Evolutionary conservation across 2,888 invertebrate species (phyloP).

Genomic region (Scaptodrosophila latifasciaeformis): DNA sequence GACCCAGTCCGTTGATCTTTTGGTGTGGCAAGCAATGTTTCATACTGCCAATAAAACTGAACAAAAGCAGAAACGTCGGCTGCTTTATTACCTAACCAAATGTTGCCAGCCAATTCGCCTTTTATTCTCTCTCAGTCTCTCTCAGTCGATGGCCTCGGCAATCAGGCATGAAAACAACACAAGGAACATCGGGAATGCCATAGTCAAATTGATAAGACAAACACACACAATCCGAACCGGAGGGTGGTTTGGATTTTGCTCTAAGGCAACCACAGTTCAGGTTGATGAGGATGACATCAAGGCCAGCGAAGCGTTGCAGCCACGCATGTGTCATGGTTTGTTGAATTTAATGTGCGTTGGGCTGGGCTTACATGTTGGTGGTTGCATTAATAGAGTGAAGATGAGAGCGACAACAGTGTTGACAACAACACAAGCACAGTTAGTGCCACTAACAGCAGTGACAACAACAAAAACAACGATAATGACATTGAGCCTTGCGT

Average conservation of each 20-base stretch:
- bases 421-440: slow-evolving; percentile 17
- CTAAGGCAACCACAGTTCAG: too few relatives aligned
- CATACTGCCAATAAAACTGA: slow-evolving; percentile 23
- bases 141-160: slow-evolving; percentile 37
- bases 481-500: slow-evolving; percentile 21
- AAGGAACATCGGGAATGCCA: slow-evolving; percentile 11
- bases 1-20: slow-evolving; percentile 18
- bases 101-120: slow-evolving; percentile 31
- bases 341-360: slow-evolving; percentile 18
- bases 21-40: too few relatives aligned
- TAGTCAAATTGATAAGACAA: slow-evolving; percentile 57
- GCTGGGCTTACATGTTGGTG: neutral
- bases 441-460: neutral
- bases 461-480: too few relatives aligned
- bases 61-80: slow-evolving; percentile 5
- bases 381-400: slow-evolving; percentile 40
- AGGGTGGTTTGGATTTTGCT: too few relatives aligned
- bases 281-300: neutral
- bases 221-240: too few relatives aligned
- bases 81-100: slow-evolving; percentile 42
- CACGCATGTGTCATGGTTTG: slow-evolving; percentile 38
- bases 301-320: slow-evolving; percentile 37
- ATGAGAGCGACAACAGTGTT: slow-evolving; percentile 25
- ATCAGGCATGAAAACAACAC: slow-evolving; percentile 36
- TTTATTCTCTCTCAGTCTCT: slow-evolving; percentile 38